Evolutionary conservation across 2,113 vertebrate species (phyloP).

Genomic region (Trachemys scripta): DNA sequence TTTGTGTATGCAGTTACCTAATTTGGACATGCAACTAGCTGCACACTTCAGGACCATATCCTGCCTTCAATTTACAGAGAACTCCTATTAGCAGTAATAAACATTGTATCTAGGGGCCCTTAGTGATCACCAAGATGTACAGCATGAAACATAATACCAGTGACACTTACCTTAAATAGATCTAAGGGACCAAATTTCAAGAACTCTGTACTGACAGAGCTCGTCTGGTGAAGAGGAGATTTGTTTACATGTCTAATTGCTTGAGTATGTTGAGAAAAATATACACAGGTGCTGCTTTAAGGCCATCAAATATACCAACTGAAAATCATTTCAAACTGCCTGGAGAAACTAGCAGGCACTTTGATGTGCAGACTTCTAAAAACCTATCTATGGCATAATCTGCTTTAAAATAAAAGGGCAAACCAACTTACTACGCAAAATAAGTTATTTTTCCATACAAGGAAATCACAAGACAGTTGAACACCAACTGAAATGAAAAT

Average conservation of each 20-base stretch:
- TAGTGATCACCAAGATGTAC: neutral
- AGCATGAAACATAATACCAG: neutral
- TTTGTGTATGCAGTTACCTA: neutral
- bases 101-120: neutral
- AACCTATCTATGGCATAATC: neutral
- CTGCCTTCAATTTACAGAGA: neutral
- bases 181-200: neutral
- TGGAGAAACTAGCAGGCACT: neutral
- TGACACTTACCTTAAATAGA: neutral
- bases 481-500: neutral
- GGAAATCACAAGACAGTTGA: neutral
- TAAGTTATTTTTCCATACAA: neutral
- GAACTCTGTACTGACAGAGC: neutral
- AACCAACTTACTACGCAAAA: neutral
- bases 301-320: accelerated
- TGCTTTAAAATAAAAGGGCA: neutral
- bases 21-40: neutral
- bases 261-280: too few species aligned
- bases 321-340: neutral
- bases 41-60: neutral
- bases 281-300: neutral
- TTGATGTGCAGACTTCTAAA: neutral
- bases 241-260: neutral
- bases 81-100: neutral
- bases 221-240: neutral